Evolutionary conservation across 2,888 invertebrate species (phyloP).

Genomic region (Ornithoptera alexandrae): DNA sequence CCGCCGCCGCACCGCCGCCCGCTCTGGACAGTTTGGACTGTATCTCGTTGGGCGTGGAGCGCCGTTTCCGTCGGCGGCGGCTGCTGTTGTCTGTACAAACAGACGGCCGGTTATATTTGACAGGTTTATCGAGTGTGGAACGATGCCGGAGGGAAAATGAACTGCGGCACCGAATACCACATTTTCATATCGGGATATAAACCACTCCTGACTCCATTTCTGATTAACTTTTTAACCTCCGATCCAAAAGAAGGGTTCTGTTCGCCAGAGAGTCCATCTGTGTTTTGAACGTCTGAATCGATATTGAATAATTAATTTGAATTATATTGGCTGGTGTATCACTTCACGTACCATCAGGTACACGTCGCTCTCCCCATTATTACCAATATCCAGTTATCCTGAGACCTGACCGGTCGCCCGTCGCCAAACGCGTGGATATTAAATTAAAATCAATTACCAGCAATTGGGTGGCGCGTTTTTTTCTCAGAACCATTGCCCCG

Average conservation of each 20-base stretch:
- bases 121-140: slow-evolving; percentile 50
- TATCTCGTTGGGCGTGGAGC: fast-evolving
- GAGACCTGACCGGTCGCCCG: not conserved
- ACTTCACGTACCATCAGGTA: too few relatives aligned
- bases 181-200: too few relatives aligned
- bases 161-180: slow-evolving; percentile 6
- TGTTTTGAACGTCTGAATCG: too few relatives aligned
- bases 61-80: slow-evolving; percentile 24
- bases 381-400: too few relatives aligned
- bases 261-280: too few relatives aligned
- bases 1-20: slow-evolving; percentile 30
- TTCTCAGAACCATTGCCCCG: slow-evolving; percentile 36
- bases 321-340: too few relatives aligned
- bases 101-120: slow-evolving; percentile 46
- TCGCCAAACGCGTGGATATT: slow-evolving; percentile 20
- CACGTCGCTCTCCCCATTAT: too few relatives aligned
- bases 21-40: slow-evolving; percentile 25
- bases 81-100: slow-evolving; percentile 41
- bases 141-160: slow-evolving; percentile 35
- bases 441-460: slow-evolving; percentile 40
- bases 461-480: slow-evolving; percentile 36
- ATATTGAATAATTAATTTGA: too few relatives aligned
- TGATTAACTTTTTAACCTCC: too few relatives aligned
- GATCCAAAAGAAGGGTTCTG: too few relatives aligned
- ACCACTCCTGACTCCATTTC: too few relatives aligned